A percentile compares a stretch with the other conserved stretches of the same genome.
phyloP scores from a whole-genome alignment of 2,888 invertebrate genomes.

The Ichneumoninae sp. region DNA sequence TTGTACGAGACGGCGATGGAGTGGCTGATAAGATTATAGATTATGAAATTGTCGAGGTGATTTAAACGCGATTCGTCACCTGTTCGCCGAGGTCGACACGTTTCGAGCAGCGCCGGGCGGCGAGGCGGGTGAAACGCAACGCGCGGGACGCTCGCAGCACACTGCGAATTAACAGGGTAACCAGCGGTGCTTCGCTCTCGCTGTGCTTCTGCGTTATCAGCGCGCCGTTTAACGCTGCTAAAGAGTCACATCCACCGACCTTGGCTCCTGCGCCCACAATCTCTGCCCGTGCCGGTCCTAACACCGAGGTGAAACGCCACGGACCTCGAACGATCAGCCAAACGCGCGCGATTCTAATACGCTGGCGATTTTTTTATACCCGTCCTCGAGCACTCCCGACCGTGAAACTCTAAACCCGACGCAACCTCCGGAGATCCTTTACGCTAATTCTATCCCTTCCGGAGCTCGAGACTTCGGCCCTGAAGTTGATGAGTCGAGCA shows the following conservation, averaged over 20 bases:
- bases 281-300: slow-evolving; percentile 31
- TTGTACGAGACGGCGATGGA: neutral
- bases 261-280: slow-evolving; percentile 72
- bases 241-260: slow-evolving; percentile 80
- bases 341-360: slow-evolving; percentile 13
- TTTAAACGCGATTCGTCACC: slow-evolving; percentile 63
- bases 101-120: neutral
- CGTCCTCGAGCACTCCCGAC: slow-evolving; percentile 42
- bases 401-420: slow-evolving; percentile 41
- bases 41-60: slow-evolving; percentile 67
- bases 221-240: slow-evolving; percentile 74
- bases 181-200: slow-evolving; percentile 3
- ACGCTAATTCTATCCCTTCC: neutral
- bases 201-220: slow-evolving; percentile 57
- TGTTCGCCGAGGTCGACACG: slow-evolving; percentile 35
- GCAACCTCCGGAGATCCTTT: neutral
- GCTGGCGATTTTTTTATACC: slow-evolving; percentile 11
- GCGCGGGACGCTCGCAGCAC: slow-evolving; percentile 26
- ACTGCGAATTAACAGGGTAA: slow-evolving; percentile 59
- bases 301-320: slow-evolving; percentile 52
- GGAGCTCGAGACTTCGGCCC: neutral
- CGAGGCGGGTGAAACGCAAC: slow-evolving; percentile 26
- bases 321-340: slow-evolving; percentile 34
- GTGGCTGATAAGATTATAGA: slow-evolving; percentile 65
- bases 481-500: neutral